phyloP scores from a whole-genome alignment of 2,888 invertebrate genomes.

The Volucella inflata region DNA sequence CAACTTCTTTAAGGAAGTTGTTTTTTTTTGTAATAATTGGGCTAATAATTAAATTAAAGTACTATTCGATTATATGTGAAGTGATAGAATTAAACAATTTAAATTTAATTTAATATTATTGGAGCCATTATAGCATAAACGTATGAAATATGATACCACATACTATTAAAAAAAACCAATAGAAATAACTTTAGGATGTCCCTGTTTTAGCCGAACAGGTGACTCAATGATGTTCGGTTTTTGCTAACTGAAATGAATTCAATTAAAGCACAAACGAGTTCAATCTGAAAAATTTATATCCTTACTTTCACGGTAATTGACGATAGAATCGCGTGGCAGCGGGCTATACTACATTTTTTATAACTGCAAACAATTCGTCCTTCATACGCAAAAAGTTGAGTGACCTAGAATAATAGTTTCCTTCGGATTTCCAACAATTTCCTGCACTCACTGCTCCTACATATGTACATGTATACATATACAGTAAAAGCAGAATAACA shows the following conservation, averaged over 20 bases:
- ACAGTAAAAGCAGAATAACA: constrained; percentile 40
- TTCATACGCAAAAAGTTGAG: constrained; percentile 35
- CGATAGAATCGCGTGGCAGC: neutral
- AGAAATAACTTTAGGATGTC: too few relatives aligned
- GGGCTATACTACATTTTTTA: neutral
- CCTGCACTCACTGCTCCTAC: constrained; percentile 24
- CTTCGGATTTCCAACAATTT: constrained; percentile 50
- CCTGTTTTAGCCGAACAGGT: too few relatives aligned
- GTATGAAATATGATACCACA: too few relatives aligned
- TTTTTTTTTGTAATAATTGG: too few relatives aligned
- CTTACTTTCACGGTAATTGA: constrained; percentile 22
- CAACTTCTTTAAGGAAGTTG: too few relatives aligned
- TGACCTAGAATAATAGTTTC: constrained; percentile 55
- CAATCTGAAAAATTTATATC: constrained; percentile 23
- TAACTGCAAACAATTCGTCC: constrained; percentile 9
- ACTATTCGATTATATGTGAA: too few relatives aligned
- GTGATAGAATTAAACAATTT: too few relatives aligned
- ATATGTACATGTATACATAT: constrained; percentile 28
- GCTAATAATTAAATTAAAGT: too few relatives aligned
- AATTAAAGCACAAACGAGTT: constrained; percentile 16
- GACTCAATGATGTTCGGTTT: too few relatives aligned
- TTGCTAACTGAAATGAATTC: neutral
- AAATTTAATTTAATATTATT: too few relatives aligned
- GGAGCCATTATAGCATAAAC: too few relatives aligned
- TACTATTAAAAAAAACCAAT: too few relatives aligned